Conservation (phyloP, 2,113 vertebrate species). For the Tricholaema leucomelas region DNA sequence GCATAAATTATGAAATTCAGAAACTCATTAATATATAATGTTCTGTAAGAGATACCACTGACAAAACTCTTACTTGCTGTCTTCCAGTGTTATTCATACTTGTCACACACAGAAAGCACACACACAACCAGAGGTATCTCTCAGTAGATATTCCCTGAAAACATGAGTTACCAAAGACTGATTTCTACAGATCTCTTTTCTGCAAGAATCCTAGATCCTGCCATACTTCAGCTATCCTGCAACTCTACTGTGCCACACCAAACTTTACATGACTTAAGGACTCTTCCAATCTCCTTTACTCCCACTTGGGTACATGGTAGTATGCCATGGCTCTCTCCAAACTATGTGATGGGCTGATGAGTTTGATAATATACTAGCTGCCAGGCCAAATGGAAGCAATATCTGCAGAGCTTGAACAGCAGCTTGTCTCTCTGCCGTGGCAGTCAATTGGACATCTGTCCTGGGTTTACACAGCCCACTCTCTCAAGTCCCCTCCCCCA, state of each 20-base stretch:
- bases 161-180: fast-evolving
- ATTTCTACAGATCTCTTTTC: not conserved
- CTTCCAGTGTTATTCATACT: not conserved
- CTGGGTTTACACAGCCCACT: not conserved
- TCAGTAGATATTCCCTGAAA: not conserved
- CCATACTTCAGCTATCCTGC: not conserved
- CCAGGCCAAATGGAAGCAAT: not conserved
- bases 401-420: not conserved
- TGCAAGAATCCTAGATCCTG: not conserved
- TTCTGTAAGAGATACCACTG: not conserved
- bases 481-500: not conserved
- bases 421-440: not conserved
- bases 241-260: not conserved
- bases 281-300: not conserved
- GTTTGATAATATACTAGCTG: not conserved
- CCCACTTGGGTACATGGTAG: not conserved
- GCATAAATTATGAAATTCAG: not conserved
- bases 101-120: not conserved
- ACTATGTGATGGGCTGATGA: not conserved
- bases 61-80: not conserved
- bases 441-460: not conserved
- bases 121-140: not conserved
- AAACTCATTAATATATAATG: not conserved
- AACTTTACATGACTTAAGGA: not conserved
- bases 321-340: not conserved